These are phyloP conservation scores for Semotilus atromaculatus DNA, from an alignment of 2,797 vertebrate genomes.

Conservation along the genomic window DNA sequence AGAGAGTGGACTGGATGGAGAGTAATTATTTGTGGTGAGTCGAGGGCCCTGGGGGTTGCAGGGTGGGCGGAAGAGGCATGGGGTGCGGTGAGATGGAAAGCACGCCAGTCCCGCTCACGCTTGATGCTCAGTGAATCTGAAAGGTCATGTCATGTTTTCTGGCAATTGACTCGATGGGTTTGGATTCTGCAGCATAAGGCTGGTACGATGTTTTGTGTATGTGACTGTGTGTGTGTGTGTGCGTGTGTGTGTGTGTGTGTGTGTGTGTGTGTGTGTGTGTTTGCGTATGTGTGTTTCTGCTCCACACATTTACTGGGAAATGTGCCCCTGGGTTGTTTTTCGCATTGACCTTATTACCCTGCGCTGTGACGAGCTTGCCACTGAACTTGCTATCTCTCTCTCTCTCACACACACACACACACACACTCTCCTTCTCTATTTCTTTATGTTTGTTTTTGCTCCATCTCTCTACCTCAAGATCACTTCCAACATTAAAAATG, in stretches of 20 bases:
- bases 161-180: conserved; percentile 97
- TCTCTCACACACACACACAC: not conserved
- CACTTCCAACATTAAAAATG: conserved; percentile 20
- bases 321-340: conserved; percentile 91
- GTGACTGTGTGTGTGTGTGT: conserved; percentile 56
- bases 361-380: conserved; percentile 84
- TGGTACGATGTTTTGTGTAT: conserved; percentile 72
- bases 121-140: conserved; percentile 95
- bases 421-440: not conserved
- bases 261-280: conserved; percentile 54
- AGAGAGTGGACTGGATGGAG: conserved; percentile 84
- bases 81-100: conserved; percentile 88
- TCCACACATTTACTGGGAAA: conserved; percentile 90
- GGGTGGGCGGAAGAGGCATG: conserved; percentile 78
- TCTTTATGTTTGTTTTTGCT: conserved; percentile 59
- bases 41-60: conserved; percentile 81
- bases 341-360: conserved; percentile 97
- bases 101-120: conserved; percentile 87
- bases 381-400: conserved; percentile 69
- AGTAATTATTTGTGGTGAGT: conserved; percentile 96
- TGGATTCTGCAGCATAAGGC: conserved; percentile 92
- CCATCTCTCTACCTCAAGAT: conserved; percentile 15
- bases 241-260: conserved; percentile 55
- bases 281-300: conserved; percentile 59
- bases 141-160: conserved; percentile 99